These are phyloP conservation scores for Adrianichthys oophorus DNA, from an alignment of 2,797 vertebrate species.

Conservation along the genomic window DNA sequence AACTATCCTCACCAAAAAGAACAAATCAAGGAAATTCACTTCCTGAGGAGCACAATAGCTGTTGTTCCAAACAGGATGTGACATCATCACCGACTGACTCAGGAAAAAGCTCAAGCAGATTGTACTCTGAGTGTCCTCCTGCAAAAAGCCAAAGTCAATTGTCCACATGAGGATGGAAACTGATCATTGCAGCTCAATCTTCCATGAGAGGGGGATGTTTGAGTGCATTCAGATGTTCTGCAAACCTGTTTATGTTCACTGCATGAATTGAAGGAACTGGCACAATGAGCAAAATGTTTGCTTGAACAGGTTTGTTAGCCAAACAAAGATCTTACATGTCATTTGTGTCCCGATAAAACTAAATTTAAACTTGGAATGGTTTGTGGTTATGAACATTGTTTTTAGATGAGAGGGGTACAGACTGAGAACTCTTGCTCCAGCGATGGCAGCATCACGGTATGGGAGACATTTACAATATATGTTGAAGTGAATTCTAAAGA, in stretches of 20 bases:
- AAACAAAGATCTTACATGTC: too few relatives aligned
- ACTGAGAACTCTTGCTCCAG: too few relatives aligned
- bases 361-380: too few relatives aligned
- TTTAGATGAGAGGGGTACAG: too few relatives aligned
- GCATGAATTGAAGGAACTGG: constrained; percentile 11
- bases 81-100: constrained; percentile 35
- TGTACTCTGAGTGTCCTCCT: constrained; percentile 6
- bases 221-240: not conserved
- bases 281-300: constrained; percentile 10
- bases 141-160: not conserved
- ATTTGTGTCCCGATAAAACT: too few relatives aligned
- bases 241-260: constrained; percentile 18
- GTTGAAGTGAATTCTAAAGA: too few relatives aligned
- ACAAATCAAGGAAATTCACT: constrained; percentile 35
- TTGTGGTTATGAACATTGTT: too few relatives aligned
- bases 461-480: too few relatives aligned
- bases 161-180: constrained; percentile 6
- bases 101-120: constrained; percentile 30
- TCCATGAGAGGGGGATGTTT: not conserved
- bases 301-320: not conserved
- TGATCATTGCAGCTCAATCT: not conserved
- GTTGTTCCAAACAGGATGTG: constrained; percentile 64
- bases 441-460: too few relatives aligned
- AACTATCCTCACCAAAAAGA: constrained; percentile 25
- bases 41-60: constrained; percentile 59